A percentile compares a stretch with the other conserved stretches of the same genome.
Evolutionary conservation across 2,113 vertebrate genomes (phyloP).

Genomic region (Neotoma lepida): DNA sequence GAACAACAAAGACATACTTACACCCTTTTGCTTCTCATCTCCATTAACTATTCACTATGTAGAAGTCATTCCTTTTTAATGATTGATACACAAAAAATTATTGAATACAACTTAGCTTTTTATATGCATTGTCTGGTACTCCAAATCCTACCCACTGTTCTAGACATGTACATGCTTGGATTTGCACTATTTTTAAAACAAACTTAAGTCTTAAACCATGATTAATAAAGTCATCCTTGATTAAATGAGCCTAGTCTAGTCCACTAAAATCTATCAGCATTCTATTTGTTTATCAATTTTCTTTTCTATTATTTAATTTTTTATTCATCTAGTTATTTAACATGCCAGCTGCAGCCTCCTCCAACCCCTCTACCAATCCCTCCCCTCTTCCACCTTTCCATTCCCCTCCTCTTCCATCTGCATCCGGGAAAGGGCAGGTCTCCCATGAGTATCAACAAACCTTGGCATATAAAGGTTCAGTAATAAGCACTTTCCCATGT

Average conservation of each 20-base stretch:
- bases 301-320: background rate
- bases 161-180: fast-evolving
- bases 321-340: no score
- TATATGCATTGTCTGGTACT: background rate
- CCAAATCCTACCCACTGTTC: background rate
- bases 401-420: no score
- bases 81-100: background rate
- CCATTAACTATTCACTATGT: background rate
- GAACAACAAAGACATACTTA: no score
- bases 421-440: no score
- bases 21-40: background rate
- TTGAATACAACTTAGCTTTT: background rate
- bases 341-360: no score
- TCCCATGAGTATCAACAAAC: no score
- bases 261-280: background rate
- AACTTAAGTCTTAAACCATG: background rate
- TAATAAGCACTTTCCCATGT: no score
- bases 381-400: fast-evolving
- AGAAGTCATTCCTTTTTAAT: background rate
- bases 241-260: fast-evolving
- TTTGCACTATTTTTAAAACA: background rate
- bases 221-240: background rate
- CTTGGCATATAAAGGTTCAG: no score
- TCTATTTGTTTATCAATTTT: background rate
- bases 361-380: no score